Conservation (phyloP, 1,140 invertebrate species). For the Potamilus streckersoni region DNA sequence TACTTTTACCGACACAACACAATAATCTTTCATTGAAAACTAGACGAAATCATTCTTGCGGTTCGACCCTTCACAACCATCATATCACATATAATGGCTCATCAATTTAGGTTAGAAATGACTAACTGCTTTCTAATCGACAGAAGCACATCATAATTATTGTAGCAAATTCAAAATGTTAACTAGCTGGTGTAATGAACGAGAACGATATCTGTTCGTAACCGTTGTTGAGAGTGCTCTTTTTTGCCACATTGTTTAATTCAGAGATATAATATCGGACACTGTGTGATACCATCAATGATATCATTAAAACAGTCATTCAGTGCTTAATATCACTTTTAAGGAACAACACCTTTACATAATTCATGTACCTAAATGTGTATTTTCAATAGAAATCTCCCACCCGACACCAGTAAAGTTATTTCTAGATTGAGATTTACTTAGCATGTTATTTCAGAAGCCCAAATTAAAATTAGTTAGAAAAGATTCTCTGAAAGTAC, state of each 20-base stretch:
- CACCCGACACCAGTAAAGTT: no score
- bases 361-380: slow-evolving; percentile 1
- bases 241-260: slow-evolving; percentile 8
- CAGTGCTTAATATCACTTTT: neutral
- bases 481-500: no score
- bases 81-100: slow-evolving; percentile 8
- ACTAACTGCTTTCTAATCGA: slow-evolving; percentile 6
- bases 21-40: slow-evolving; percentile 12
- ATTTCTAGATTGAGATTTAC: no score
- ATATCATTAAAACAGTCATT: slow-evolving; percentile 13
- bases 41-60: slow-evolving; percentile 9
- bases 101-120: slow-evolving; percentile 10
- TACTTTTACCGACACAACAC: neutral
- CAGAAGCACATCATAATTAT: slow-evolving; percentile 21
- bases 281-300: slow-evolving; percentile 7
- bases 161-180: slow-evolving; percentile 15
- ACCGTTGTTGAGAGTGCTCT: slow-evolving; percentile 5
- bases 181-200: slow-evolving; percentile 27
- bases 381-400: neutral
- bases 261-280: slow-evolving; percentile 4
- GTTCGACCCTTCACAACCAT: slow-evolving; percentile 17
- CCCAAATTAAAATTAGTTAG: no score
- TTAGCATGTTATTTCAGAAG: no score
- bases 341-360: neutral
- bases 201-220: slow-evolving; percentile 7